These are phyloP conservation scores for Delia radicum DNA, from an alignment of 1,140 invertebrate genomes.

Conservation along the genomic window DNA sequence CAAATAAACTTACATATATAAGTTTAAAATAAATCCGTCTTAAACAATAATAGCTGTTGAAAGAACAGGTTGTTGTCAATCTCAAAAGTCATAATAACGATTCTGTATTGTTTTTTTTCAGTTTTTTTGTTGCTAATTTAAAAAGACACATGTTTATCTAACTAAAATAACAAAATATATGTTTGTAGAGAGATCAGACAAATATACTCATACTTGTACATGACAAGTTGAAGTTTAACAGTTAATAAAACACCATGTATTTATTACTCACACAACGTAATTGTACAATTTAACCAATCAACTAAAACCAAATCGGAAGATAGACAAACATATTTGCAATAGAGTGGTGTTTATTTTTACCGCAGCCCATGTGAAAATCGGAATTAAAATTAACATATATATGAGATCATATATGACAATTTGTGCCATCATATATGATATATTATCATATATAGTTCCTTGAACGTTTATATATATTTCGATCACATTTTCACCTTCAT, in stretches of 20 bases:
- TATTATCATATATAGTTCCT: too few species aligned
- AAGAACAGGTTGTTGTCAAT: constrained; percentile 28
- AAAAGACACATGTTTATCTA: constrained; percentile 9
- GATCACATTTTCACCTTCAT: too few species aligned
- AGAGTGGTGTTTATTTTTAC: too few species aligned
- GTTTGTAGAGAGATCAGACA: not conserved
- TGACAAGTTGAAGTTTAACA: constrained; percentile 27
- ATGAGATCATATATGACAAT: too few species aligned
- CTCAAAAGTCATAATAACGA: constrained; percentile 4
- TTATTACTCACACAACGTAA: not conserved
- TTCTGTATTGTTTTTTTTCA: not conserved
- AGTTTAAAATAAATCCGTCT: constrained; percentile 25
- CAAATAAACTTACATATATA: not conserved
- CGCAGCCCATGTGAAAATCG: too few species aligned
- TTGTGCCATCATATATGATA: too few species aligned
- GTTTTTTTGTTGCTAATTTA: constrained; percentile 4
- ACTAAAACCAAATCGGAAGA: not conserved
- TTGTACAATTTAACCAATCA: not conserved
- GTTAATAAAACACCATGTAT: not conserved
- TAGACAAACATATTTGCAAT: not conserved
- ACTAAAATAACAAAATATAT: not conserved
- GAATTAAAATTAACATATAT: too few species aligned
- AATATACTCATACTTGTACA: not conserved
- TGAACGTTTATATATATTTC: too few species aligned
- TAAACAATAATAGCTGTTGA: constrained; percentile 27